Base-by-base conservation (phyloP, 2,888 invertebrate genomes). In the Yponomeuta cagnagella region DNA sequence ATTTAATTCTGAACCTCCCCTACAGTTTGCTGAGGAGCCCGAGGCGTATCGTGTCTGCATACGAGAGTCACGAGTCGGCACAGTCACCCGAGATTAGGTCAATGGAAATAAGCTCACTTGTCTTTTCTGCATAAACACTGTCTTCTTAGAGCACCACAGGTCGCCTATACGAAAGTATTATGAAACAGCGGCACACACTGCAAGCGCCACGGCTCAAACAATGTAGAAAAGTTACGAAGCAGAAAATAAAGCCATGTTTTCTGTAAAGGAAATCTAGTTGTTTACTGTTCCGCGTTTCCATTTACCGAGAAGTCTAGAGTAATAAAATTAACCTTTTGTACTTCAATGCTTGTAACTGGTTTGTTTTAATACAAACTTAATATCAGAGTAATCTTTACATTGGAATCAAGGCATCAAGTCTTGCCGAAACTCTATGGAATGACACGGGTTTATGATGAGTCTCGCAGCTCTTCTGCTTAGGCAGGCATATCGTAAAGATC, bases 61-160 rank as follows among this genome's bases (percentile, higher is more conserved):
- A 58, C 52, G 52, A 58, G 15, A 58, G 52, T 58, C 52, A 58
- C 52, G 52, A 58, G 10, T 33, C 65, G 30, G 30, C 30, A 31
- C 65, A 33, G 31, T 33, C 65, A 30, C 33, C 65, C 30, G 79
- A 84, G 84, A 85, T 85, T 84, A 84, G 79, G 79, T 82, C 83
- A 83, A 84, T 80, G 80, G 84, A 85, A 86, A 86, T 82, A 83
- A 79, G 83, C 75, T 64, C 48, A 75, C 77, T 77, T 81, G 80
- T 84, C 83, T 82, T 79, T 80, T 77, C 82, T 79, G 79, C 74
- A 78, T 80, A 79, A 79, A 77, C 75, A 77, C 71, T 73, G 76
- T 78, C 77, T 74, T 76, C 65, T 10, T 30, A 31, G 31, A 12
- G 30, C 30, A 31, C 65, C 65, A 65, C 31, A 33, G 65, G 31